Conservation (phyloP, 2,113 vertebrate genomes). For the Xiphophorus hellerii region DNA sequence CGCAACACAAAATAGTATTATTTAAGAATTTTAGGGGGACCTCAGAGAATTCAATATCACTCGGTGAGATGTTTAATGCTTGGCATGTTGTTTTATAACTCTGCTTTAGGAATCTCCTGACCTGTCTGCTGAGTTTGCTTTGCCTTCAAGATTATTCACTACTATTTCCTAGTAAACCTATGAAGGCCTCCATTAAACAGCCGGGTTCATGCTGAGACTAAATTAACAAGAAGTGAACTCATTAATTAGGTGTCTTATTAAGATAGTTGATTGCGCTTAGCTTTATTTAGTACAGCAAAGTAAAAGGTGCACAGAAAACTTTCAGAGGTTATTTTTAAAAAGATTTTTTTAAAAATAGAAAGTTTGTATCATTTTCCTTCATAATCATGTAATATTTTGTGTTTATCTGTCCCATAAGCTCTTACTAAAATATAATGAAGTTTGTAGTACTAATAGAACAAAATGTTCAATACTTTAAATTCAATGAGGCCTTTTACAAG, state of each 20-base stretch:
- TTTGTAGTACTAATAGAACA: background rate
- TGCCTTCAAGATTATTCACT: background rate
- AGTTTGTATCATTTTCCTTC: background rate
- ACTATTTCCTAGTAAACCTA: background rate
- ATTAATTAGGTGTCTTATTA: background rate
- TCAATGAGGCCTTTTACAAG: background rate
- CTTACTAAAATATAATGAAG: background rate
- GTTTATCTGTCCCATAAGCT: background rate
- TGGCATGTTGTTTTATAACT: background rate
- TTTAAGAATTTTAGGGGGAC: too few relatives aligned
- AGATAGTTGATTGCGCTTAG: background rate
- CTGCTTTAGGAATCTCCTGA: background rate
- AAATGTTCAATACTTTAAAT: background rate
- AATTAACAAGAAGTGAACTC: background rate
- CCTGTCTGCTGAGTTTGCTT: background rate
- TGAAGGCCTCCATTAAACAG: background rate
- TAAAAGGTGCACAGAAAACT: background rate
- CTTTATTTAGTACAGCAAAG: background rate
- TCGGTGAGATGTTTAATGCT: background rate
- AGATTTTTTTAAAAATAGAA: too few relatives aligned
- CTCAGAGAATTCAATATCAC: background rate
- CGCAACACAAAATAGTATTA: too few relatives aligned
- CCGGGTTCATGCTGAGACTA: background rate
- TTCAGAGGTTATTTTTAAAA: background rate
- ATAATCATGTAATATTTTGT: background rate